These are phyloP conservation scores for Apodemus agrarius DNA, from an alignment of 2,797 vertebrate genomes.

Conservation along the genomic window DNA sequence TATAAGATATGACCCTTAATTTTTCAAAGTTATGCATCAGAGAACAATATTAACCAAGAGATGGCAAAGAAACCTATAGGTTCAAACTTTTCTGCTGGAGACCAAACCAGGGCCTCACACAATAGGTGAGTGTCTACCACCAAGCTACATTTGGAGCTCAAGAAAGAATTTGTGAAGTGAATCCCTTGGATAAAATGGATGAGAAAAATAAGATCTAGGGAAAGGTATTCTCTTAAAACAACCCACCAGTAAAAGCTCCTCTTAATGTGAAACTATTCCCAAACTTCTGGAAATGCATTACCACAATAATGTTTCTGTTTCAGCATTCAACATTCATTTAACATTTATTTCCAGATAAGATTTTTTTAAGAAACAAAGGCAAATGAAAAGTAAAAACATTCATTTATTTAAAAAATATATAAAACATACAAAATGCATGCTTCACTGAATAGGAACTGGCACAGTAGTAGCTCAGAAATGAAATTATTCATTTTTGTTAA, in stretches of 20 bases:
- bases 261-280: background rate
- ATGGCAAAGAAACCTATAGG: background rate
- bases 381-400: background rate
- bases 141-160: background rate
- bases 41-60: background rate
- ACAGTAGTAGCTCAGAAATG: background rate
- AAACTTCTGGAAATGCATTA: background rate
- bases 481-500: conserved; percentile 45
- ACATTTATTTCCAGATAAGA: conserved; percentile 2
- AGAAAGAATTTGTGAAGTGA: background rate
- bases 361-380: background rate
- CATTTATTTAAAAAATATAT: background rate
- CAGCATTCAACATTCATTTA: background rate
- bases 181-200: background rate
- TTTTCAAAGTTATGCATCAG: background rate
- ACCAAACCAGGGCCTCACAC: background rate
- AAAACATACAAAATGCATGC: background rate
- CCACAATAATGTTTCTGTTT: background rate
- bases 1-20: conserved; percentile 36
- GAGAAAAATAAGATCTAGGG: background rate
- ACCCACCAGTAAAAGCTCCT: background rate
- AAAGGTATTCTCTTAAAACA: background rate
- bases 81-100: background rate
- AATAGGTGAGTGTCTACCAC: background rate
- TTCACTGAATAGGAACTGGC: background rate